These are phyloP conservation scores for Sylvilagus bachmani DNA, from an alignment of 2,113 vertebrate genomes.

Conservation along the genomic window DNA sequence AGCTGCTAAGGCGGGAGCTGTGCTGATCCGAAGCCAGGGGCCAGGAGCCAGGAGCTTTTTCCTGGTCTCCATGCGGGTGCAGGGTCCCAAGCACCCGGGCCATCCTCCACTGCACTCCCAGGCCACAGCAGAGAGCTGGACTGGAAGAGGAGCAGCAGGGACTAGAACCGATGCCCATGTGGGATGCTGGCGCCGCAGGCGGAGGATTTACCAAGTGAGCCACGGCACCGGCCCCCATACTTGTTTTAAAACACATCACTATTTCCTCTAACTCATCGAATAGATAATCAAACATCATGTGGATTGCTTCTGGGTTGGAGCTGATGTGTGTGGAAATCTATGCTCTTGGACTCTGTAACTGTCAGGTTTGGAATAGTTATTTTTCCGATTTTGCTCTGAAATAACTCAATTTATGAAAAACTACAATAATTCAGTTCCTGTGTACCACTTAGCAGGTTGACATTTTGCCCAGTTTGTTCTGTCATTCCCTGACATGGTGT, in stretches of 20 bases:
- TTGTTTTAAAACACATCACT: not conserved
- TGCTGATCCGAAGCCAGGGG: no score
- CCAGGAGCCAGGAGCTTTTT: no score
- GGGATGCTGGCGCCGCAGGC: no score
- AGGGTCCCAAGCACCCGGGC: no score
- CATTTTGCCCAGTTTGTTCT: not conserved
- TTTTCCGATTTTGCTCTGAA: slow-evolving; percentile 31
- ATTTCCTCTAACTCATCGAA: not conserved
- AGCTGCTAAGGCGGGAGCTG: no score
- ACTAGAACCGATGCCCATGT: no score
- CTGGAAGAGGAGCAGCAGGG: no score
- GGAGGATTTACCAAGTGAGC: no score
- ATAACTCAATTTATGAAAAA: slow-evolving; percentile 8
- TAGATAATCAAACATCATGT: not conserved
- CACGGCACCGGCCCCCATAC: no score
- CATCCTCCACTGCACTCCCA: no score
- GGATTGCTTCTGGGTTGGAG: not conserved
- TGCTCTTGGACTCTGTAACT: slow-evolving; percentile 1
- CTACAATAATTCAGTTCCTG: not conserved
- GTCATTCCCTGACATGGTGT: not conserved
- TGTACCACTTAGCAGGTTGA: not conserved
- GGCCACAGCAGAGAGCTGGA: no score
- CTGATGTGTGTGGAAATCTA: not conserved
- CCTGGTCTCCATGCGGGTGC: no score
- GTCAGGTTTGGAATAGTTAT: not conserved